Conservation (phyloP, 2,888 invertebrate species). For the Hydroisotoma schaefferi region DNA sequence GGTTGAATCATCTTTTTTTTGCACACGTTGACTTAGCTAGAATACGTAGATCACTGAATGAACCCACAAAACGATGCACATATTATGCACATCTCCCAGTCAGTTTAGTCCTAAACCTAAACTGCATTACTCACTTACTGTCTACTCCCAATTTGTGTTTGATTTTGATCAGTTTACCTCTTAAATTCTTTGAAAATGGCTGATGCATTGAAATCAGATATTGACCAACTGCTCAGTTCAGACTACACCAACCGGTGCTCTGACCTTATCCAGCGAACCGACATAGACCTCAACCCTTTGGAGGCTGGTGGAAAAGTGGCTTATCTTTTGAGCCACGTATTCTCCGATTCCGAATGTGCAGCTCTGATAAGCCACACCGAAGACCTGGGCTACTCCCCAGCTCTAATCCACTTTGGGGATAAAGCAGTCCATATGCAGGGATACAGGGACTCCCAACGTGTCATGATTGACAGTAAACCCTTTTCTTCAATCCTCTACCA, state of each 20-base stretch:
- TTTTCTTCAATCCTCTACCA: constrained; percentile 20
- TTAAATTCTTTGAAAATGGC: not conserved
- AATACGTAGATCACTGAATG: no score
- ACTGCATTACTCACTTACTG: not conserved
- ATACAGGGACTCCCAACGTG: constrained; percentile 23
- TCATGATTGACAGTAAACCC: constrained; percentile 32
- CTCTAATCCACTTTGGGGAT: constrained; percentile 15
- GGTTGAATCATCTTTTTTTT: no score
- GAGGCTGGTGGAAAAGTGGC: not conserved
- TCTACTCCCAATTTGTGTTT: not conserved
- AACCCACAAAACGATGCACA: no score
- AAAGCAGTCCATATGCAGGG: constrained; percentile 11
- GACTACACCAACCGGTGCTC: not conserved
- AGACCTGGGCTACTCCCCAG: constrained; percentile 18
- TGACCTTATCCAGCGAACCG: not conserved
- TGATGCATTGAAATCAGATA: not conserved
- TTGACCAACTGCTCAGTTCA: not conserved
- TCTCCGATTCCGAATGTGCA: constrained; percentile 31
- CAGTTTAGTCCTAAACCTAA: no score
- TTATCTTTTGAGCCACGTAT: constrained; percentile 26
- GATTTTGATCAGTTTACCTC: not conserved
- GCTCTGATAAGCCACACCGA: constrained; percentile 24
- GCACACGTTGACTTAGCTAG: no score
- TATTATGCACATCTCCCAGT: no score
- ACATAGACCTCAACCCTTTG: not conserved